Conservation (phyloP, 2,113 vertebrate species). For the Melanostigma gelatinosum region DNA sequence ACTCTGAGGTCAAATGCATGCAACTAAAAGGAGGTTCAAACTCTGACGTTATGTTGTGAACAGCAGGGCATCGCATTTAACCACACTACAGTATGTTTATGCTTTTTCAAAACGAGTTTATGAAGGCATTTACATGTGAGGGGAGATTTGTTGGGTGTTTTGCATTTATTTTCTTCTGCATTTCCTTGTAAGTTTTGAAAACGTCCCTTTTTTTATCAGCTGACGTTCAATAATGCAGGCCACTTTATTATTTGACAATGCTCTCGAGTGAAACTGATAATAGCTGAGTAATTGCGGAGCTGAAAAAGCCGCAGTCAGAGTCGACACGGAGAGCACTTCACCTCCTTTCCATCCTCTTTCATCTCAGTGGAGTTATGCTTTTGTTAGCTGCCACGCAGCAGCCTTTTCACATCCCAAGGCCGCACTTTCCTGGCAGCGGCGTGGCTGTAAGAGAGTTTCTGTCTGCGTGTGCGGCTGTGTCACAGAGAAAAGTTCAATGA, state of each 20-base stretch:
- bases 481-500: constrained; percentile 56
- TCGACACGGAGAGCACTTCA: constrained; percentile 46
- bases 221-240: constrained; percentile 22
- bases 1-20: constrained; percentile 11
- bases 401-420: constrained; percentile 73
- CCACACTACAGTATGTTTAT: not conserved
- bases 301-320: constrained; percentile 47
- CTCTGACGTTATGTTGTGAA: not conserved
- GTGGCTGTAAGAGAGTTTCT: constrained; percentile 32
- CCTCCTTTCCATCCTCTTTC: constrained; percentile 40
- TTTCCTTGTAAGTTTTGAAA: not conserved
- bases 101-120: not conserved
- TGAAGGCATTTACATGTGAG: not conserved
- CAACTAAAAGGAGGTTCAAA: constrained; percentile 7
- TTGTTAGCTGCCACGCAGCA: constrained; percentile 60
- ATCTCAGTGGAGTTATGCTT: constrained; percentile 48
- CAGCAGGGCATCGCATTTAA: not conserved
- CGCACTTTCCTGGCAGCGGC: constrained; percentile 41
- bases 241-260: constrained; percentile 19
- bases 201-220: constrained; percentile 23
- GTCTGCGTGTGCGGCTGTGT: constrained; percentile 30
- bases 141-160: not conserved
- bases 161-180: not conserved
- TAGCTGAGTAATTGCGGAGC: constrained; percentile 31
- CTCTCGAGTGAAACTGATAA: constrained; percentile 34